Base-by-base conservation (phyloP, 1,140 invertebrate species). In the Pogonognathellus flavescens region DNA sequence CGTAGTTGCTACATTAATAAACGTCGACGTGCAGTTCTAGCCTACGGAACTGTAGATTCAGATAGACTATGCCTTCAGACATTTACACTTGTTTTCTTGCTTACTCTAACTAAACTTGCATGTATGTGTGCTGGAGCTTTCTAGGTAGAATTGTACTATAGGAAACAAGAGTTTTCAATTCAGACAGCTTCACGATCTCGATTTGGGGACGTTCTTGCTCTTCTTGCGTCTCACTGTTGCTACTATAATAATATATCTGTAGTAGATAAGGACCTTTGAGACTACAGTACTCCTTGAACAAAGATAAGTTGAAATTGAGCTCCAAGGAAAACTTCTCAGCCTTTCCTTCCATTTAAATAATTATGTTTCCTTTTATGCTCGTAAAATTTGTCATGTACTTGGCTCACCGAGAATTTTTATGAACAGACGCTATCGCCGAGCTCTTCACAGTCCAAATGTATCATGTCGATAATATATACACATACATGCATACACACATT, bases 1-100 rank as follows among this genome's bases (percentile, higher is more conserved):
- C 25, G 25, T 76, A 76, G 70, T 76, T n/a, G 80, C 55, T 16
- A 81, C 80, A 81, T 81, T 81, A 81, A 81, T 81, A 81, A 81
- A 81, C 52, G 80, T 18, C 50, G 50, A 55, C 41, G 70, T 76
- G 41, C 70, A 10, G 70, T 76, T 25, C 6, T 50, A 57, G 14
- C 41, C 16, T n/a, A 62, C 13, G 41, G 70, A 72, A 49, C 9
- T 41, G 49, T 25, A 76, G 13, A 49, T 76, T n/a, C 41, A 22
- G 5, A 70, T 22, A 76, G 70, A 76, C 11, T 76, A n/a, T 5
- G 31, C 1, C 31, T n/a, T 14, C 6, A 5, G 16, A 49, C 66
- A 72, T 72, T 72, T 72, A 31, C 66, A 72, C 66, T 72, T 72
- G 66, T 72, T 72, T 72, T 72, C 66, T 10, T 66, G n/a, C 60